Percentiles rank a stretch among this genome's conserved stretches.
Conservation (phyloP, 2,113 vertebrate species). For the Microtus ochrogaster region DNA sequence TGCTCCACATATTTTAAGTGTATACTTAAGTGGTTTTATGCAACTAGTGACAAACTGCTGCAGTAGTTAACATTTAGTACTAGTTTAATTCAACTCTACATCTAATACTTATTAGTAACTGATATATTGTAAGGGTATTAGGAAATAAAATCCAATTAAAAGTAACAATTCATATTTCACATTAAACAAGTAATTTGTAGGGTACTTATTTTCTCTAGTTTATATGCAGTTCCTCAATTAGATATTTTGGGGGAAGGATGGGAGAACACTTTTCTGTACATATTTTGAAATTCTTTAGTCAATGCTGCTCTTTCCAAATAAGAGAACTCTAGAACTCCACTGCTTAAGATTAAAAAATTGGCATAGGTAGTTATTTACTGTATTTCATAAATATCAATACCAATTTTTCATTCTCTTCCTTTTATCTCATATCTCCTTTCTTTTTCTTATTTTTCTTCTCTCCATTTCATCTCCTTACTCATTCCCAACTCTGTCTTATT, state of each 20-base stretch:
- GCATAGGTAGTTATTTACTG: background rate
- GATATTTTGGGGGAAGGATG: background rate
- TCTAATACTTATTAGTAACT: background rate
- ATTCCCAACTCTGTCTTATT: fast-evolving
- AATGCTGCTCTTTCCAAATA: background rate
- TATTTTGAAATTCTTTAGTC: background rate
- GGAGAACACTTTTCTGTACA: background rate
- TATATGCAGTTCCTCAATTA: background rate
- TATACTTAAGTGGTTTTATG: background rate
- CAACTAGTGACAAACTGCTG: background rate
- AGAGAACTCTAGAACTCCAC: background rate
- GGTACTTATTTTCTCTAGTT: background rate
- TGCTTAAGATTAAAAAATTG: background rate
- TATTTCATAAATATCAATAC: background rate
- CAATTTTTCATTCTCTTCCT: background rate
- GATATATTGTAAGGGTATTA: background rate
- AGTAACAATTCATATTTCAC: background rate
- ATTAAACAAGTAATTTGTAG: background rate
- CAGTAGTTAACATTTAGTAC: background rate
- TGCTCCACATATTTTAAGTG: too few species aligned
- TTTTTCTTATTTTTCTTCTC: fast-evolving
- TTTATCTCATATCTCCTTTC: too few species aligned
- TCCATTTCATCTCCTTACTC: fast-evolving
- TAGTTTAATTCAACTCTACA: background rate
- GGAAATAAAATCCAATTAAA: background rate